phyloP scores from a whole-genome alignment of 2,113 vertebrate genomes.

The Potamarius usumacintae region DNA sequence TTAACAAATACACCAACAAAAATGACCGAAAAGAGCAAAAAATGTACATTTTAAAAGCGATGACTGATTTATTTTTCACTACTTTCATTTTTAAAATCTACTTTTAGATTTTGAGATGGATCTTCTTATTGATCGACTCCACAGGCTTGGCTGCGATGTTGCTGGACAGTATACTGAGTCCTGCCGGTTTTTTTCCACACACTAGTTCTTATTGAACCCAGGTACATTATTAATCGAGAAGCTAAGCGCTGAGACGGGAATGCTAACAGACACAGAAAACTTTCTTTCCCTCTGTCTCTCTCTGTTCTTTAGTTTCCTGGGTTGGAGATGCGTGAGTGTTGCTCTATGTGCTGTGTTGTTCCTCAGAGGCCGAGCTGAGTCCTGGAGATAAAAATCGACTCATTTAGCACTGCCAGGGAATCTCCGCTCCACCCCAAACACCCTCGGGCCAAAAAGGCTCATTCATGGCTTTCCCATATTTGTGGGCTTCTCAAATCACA shows the following conservation, averaged over 20 bases:
- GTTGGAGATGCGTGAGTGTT: neutral
- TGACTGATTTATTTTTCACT: neutral
- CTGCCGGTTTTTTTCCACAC: neutral
- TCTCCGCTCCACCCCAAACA: conserved; percentile 9
- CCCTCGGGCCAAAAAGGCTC: neutral
- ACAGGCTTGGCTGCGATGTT: too few relatives aligned
- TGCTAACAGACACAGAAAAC: neutral
- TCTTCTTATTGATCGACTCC: neutral
- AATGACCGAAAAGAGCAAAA: neutral
- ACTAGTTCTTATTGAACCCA: conserved; percentile 2
- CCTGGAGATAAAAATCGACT: neutral
- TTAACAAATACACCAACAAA: neutral
- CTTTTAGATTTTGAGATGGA: neutral
- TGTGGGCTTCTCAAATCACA: neutral
- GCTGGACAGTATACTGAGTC: neutral
- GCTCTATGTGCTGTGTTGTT: neutral
- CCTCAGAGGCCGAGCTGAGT: neutral
- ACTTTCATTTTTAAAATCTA: neutral
- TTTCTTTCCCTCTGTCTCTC: conserved; percentile 11
- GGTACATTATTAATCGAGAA: neutral
- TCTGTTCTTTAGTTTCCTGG: neutral
- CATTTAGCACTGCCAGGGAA: neutral
- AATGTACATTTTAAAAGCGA: neutral
- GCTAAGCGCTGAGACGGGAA: neutral
- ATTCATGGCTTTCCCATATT: neutral